Conservation (phyloP, 2,888 invertebrate genomes). For the Hirtodrosophila alboralis region DNA sequence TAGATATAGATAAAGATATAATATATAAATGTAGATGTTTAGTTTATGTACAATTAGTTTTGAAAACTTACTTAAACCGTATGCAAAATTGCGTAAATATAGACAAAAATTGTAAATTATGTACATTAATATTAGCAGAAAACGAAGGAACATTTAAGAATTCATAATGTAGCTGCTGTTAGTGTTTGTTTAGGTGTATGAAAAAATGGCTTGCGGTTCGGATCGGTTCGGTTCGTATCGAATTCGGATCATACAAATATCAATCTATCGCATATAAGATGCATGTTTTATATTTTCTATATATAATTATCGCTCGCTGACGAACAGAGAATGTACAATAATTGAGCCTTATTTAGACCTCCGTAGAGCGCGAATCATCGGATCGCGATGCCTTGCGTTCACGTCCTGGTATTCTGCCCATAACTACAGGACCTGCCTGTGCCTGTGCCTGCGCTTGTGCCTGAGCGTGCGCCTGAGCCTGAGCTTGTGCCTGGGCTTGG, state of each 20-base stretch:
- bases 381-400: conserved; percentile 86
- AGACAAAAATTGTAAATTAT: conserved; percentile 46
- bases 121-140: conserved; percentile 71
- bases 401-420: conserved; percentile 83
- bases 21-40: conserved; percentile 41
- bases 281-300: conserved; percentile 15
- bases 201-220: conserved; percentile 70
- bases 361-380: conserved; percentile 85
- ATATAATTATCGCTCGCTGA: conserved; percentile 54
- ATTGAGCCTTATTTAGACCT: conserved; percentile 75
- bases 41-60: conserved; percentile 71
- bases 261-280: conserved; percentile 11
- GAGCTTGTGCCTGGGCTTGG: conserved; percentile 79
- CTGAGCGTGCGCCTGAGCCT: conserved; percentile 85
- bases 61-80: conserved; percentile 70
- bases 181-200: conserved; percentile 31
- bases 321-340: conserved; percentile 49
- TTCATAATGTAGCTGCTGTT: conserved; percentile 53
- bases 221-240: conserved; percentile 59
- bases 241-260: conserved; percentile 54
- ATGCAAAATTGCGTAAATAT: conserved; percentile 55
- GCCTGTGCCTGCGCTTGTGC: conserved; percentile 76
- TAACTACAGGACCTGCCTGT: conserved; percentile 59
- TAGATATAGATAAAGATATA: conserved; percentile 25
- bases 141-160: conserved; percentile 78